Evolutionary conservation across 53 echinoderm and acorn worm species (phyloP).

Genomic region (Crossaster papposus): DNA sequence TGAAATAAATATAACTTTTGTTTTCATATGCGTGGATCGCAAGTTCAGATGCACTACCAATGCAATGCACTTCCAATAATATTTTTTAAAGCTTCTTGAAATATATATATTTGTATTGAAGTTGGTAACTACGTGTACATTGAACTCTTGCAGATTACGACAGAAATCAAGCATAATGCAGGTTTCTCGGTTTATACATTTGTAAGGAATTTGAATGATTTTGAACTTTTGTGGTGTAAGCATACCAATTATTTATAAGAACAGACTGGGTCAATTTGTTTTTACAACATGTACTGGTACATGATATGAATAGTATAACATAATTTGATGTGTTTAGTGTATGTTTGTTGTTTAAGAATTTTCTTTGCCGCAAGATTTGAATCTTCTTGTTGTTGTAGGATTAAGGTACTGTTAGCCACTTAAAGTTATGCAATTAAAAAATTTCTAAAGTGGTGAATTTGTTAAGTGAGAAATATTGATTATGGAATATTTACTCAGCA

Average conservation of each 20-base stretch:
- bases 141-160: not conserved
- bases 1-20: not conserved
- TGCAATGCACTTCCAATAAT: constrained; percentile 30
- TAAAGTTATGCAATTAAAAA: not conserved
- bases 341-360: not conserved
- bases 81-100: not conserved
- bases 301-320: not conserved
- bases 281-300: not conserved
- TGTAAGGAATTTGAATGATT: not conserved
- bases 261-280: not conserved
- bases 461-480: not conserved
- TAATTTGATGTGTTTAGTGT: not conserved
- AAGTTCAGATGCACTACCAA: constrained; percentile 9
- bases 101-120: not conserved
- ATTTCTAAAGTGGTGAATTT: not conserved
- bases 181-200: not conserved
- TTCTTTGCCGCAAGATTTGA: not conserved
- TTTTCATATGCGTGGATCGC: not conserved
- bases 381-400: not conserved
- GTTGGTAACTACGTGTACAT: not conserved
- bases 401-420: not conserved
- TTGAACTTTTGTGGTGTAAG: not conserved
- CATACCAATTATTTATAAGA: not conserved
- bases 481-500: constrained; percentile 18
- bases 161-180: too few species aligned